A percentile compares a stretch with the other conserved stretches of the same genome.
Evolutionary conservation across 2,888 invertebrate species (phyloP).

Genomic region (Linnaemya tessellans): DNA sequence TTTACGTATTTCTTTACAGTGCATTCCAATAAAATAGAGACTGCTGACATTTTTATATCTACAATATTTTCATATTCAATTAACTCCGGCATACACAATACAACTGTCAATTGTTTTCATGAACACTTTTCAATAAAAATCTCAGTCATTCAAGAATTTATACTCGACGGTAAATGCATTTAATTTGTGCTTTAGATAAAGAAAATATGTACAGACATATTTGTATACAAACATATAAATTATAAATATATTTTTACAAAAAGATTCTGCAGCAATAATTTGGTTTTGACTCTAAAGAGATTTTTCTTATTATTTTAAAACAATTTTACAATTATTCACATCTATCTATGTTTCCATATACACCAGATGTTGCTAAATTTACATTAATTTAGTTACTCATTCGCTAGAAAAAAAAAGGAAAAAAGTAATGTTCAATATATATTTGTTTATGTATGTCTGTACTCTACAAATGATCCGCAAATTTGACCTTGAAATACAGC

Average conservation of each 20-base stretch:
- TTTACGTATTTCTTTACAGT: background rate
- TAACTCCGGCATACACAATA: background rate
- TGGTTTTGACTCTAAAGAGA: background rate
- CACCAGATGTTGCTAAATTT: slow-evolving; percentile 51
- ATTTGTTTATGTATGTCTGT: background rate
- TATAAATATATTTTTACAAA: background rate
- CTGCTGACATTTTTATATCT: slow-evolving; percentile 17
- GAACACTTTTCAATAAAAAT: slow-evolving; percentile 32
- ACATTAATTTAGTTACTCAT: slow-evolving; percentile 43
- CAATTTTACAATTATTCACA: slow-evolving; percentile 22
- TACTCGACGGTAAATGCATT: slow-evolving; percentile 26
- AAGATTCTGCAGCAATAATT: background rate
- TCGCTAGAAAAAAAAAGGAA: slow-evolving; percentile 6
- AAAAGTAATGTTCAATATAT: slow-evolving; percentile 28
- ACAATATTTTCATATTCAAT: slow-evolving; percentile 10
- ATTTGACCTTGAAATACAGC: slow-evolving; percentile 68
- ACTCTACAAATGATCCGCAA: slow-evolving; percentile 47
- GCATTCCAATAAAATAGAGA: slow-evolving; percentile 1
- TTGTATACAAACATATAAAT: background rate
- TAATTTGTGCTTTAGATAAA: background rate
- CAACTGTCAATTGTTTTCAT: background rate
- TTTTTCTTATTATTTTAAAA: slow-evolving; percentile 9
- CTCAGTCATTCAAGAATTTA: slow-evolving; percentile 5
- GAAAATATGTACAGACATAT: background rate
- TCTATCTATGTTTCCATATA: slow-evolving; percentile 29